Evolutionary conservation across 2,888 invertebrate genomes (phyloP).

Genomic region (Deladenus siricidicola): DNA sequence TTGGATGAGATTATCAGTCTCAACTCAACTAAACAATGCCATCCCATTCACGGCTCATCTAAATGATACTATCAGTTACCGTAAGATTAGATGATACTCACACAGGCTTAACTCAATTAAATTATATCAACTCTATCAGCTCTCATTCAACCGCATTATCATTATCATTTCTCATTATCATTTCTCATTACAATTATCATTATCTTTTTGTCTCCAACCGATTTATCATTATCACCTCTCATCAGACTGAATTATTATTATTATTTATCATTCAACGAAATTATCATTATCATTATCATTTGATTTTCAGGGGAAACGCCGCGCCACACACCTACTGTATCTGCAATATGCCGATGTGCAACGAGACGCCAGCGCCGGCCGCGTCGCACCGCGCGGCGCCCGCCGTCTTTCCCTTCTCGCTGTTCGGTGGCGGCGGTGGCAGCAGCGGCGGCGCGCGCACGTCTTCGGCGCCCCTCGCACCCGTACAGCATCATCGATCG

Average conservation of each 20-base stretch:
- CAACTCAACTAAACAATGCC: too few species aligned
- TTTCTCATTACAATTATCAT: background rate
- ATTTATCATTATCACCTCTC: too few species aligned
- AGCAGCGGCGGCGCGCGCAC: background rate
- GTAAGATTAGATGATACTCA: too few species aligned
- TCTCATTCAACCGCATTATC: too few species aligned
- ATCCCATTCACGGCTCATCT: too few species aligned
- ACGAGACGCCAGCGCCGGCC: slow-evolving; percentile 10
- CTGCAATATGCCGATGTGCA: slow-evolving; percentile 37
- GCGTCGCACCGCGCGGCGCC: background rate
- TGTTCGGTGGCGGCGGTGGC: background rate
- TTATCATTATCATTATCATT: background rate
- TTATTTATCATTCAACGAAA: background rate
- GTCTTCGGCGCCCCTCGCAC: background rate
- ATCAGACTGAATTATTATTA: too few species aligned
- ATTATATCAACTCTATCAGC: too few species aligned
- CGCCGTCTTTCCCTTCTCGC: slow-evolving; percentile 8
- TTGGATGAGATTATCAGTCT: too few species aligned
- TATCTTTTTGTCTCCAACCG: too few species aligned
- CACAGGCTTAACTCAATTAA: too few species aligned
- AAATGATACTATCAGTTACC: too few species aligned
- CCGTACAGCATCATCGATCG: slow-evolving; percentile 3
- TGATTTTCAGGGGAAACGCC: slow-evolving; percentile 17
- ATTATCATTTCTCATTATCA: too few species aligned
- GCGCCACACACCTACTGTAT: slow-evolving; percentile 44